Base-by-base conservation (phyloP, 2,113 vertebrate genomes). In the Tachysurus fulvidraco region DNA sequence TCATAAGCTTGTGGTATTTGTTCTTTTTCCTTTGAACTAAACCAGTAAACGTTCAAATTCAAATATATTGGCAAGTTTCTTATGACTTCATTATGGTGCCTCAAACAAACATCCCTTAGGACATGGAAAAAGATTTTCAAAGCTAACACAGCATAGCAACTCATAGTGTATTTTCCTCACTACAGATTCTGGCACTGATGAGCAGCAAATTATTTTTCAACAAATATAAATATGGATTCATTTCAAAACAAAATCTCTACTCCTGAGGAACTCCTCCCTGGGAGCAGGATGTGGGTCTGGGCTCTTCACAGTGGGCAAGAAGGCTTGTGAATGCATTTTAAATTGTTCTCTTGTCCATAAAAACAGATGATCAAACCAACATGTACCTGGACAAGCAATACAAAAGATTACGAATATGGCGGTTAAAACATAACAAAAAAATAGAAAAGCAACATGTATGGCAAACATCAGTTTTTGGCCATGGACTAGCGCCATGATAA, bases 1-100 rank as follows among this genome's bases (percentile, higher is more conserved):
- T 95, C 94, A 95, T 94, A 95, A 93, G 93, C 94, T 95, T 90
- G 86, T 91, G 88, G 83, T 54, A 21, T 81, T 94, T 91, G 86
- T 91, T 90, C 23, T 81, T 81, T 60, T 86, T 78, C 83, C 89
- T 92, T 52, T 62, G 73, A 90, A 86, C 88, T 81, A 92, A 93
- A 93, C 60, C 79, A 90, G 91, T 91, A 89, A 86, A 9, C 83
- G 89, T 86, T 7, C 64, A 84, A 81, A 91, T 78, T 54, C 54
- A 80, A 85, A 81, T 12, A 57, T 36, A 89, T 77, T 55, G 80
- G 23, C 71, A 19, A 25, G 59, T 46, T 85, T 73, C 54, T 62
- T 85, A 30, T 85, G 83, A 57, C 55, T 62, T 78, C 59, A 79
- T 65, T 46, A 17, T 54, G 17, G 2, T 64, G 73, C 44, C n/a